A percentile compares a stretch with the other conserved stretches of the same genome.
Conservation (phyloP, 2,888 invertebrate species). For the Oscheius sp. region DNA sequence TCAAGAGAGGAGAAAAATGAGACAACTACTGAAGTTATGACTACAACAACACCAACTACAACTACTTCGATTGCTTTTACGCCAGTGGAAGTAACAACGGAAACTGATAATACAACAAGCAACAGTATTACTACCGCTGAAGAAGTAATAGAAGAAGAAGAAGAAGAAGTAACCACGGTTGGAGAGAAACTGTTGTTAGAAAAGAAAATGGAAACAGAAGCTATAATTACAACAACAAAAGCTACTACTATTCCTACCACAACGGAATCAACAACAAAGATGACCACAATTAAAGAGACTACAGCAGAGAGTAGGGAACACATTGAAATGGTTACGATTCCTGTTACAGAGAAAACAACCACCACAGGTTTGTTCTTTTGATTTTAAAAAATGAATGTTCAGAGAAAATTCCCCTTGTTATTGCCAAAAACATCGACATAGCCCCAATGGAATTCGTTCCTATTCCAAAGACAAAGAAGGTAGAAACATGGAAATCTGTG, state of each 20-base stretch:
- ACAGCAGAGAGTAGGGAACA: neutral
- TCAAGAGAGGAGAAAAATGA: neutral
- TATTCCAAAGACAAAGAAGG: neutral
- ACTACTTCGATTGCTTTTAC: neutral
- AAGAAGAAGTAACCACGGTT: too few relatives aligned
- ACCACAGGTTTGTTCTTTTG: conserved; percentile 5
- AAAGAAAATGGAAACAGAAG: neutral
- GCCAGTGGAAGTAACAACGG: neutral
- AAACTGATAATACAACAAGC: neutral
- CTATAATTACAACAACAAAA: neutral
- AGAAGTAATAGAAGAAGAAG: too few relatives aligned
- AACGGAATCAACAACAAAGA: neutral
- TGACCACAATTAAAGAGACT: neutral
- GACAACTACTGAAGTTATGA: neutral
- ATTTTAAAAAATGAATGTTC: neutral
- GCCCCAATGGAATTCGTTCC: neutral
- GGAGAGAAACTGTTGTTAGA: too few relatives aligned
- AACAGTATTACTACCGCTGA: too few relatives aligned
- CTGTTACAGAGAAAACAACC: neutral
- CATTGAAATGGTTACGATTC: conserved; percentile 9
- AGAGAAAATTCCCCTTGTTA: conserved; percentile 1
- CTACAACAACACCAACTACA: neutral
- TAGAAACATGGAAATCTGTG: conserved; percentile 13
- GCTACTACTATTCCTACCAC: conserved; percentile 2
- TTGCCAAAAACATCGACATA: neutral